These are phyloP conservation scores for Sialis lutaria DNA, from an alignment of 2,888 invertebrate genomes.

Conservation along the genomic window DNA sequence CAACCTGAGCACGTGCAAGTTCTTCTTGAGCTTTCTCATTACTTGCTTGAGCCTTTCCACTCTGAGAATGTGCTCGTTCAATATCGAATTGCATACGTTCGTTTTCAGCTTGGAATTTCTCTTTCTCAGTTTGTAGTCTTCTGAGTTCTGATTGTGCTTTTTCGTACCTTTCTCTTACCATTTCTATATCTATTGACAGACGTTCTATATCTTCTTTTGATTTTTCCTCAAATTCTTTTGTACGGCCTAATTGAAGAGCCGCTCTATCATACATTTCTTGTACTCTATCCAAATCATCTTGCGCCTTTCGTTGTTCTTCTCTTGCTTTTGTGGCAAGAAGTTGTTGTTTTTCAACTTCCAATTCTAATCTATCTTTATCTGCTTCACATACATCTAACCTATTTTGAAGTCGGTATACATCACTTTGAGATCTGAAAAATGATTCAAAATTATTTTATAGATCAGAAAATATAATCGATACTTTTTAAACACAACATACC, in stretches of 20 bases:
- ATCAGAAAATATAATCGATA: too few relatives aligned
- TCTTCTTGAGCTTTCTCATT: constrained; percentile 85
- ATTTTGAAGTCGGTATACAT: constrained; percentile 74
- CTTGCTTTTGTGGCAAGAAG: constrained; percentile 61
- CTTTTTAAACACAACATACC: constrained; percentile 28
- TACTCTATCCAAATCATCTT: constrained; percentile 68
- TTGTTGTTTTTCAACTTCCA: constrained; percentile 74
- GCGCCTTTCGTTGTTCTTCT: constrained; percentile 71
- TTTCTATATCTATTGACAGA: constrained; percentile 62
- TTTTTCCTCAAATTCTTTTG: constrained; percentile 83
- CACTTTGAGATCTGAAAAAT: constrained; percentile 59
- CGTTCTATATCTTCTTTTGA: constrained; percentile 70
- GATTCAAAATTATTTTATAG: neutral
- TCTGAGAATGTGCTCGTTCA: constrained; percentile 72
- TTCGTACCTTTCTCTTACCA: constrained; percentile 76
- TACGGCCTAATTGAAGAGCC: constrained; percentile 64
- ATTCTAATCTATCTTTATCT: constrained; percentile 69
- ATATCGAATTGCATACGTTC: constrained; percentile 73
- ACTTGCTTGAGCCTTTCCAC: constrained; percentile 66
- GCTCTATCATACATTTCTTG: constrained; percentile 84
- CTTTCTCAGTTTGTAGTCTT: constrained; percentile 67
- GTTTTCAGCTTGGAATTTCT: constrained; percentile 67
- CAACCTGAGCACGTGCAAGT: constrained; percentile 67
- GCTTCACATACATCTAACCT: constrained; percentile 76
- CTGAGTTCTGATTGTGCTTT: constrained; percentile 74